phyloP scores from a whole-genome alignment of 2,797 vertebrate genomes.

The Oreochromis grahami region DNA sequence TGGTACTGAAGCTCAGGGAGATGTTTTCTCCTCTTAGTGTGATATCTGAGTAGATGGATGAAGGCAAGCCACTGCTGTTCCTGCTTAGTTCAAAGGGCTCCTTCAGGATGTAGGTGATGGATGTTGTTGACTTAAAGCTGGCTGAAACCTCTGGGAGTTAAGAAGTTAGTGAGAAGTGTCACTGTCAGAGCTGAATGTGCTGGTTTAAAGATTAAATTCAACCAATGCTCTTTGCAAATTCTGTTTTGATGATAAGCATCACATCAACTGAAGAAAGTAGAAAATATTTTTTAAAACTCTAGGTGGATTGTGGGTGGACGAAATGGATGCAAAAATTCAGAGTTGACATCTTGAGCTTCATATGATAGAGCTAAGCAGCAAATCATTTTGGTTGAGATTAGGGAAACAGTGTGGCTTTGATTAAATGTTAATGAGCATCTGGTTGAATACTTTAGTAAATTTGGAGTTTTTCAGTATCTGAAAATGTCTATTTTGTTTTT shows the following conservation, averaged over 20 bases:
- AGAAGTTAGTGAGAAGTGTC: background rate
- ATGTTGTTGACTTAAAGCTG: constrained; percentile 83
- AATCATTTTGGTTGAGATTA: background rate
- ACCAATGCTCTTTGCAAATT: background rate
- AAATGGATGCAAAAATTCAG: background rate
- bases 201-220: background rate
- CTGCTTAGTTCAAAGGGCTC: constrained; percentile 80
- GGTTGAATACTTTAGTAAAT: background rate
- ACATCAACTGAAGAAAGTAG: background rate
- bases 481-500: background rate
- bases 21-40: constrained; percentile 81
- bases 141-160: constrained; percentile 88
- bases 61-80: constrained; percentile 80
- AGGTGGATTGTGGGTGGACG: background rate
- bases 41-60: constrained; percentile 82
- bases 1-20: constrained; percentile 86
- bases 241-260: background rate
- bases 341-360: background rate
- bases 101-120: constrained; percentile 84
- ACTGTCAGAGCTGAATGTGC: background rate
- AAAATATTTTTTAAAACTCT: background rate
- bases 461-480: background rate
- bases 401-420: background rate
- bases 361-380: background rate
- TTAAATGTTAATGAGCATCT: background rate